These are phyloP conservation scores for Cavia porcellus DNA, from an alignment of 2,113 vertebrate genomes.

Conservation along the genomic window DNA sequence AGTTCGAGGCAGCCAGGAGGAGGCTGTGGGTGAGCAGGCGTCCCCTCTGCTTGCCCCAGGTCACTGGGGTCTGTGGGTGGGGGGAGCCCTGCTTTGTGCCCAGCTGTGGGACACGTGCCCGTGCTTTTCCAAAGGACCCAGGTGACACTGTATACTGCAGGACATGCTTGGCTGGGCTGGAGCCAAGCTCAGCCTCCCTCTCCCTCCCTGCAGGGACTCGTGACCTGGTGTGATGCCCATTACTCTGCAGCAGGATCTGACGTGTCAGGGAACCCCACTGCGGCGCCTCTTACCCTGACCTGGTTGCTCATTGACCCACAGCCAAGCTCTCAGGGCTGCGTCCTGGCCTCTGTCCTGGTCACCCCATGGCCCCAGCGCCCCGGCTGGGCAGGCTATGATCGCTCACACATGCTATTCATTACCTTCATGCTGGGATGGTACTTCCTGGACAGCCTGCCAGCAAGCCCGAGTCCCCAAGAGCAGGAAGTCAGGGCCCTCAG, in stretches of 20 bases:
- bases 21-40: background rate
- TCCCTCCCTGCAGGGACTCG: background rate
- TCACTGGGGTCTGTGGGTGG: background rate
- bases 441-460: background rate
- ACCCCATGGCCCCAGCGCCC: too few species aligned
- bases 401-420: too few species aligned
- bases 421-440: too few species aligned
- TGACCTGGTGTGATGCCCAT: background rate
- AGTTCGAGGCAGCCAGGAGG: background rate
- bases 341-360: background rate
- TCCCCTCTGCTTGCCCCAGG: background rate
- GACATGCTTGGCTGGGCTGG: background rate
- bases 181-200: background rate
- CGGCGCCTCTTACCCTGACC: background rate
- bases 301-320: background rate
- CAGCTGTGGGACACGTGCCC: background rate
- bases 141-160: background rate
- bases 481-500: background rate
- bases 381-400: background rate
- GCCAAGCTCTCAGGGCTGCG: background rate
- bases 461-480: too few species aligned
- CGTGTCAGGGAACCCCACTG: background rate
- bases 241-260: background rate
- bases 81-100: background rate
- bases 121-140: background rate